Base-by-base conservation (phyloP, 2,888 invertebrate genomes). In the Tiliacea citrago region DNA sequence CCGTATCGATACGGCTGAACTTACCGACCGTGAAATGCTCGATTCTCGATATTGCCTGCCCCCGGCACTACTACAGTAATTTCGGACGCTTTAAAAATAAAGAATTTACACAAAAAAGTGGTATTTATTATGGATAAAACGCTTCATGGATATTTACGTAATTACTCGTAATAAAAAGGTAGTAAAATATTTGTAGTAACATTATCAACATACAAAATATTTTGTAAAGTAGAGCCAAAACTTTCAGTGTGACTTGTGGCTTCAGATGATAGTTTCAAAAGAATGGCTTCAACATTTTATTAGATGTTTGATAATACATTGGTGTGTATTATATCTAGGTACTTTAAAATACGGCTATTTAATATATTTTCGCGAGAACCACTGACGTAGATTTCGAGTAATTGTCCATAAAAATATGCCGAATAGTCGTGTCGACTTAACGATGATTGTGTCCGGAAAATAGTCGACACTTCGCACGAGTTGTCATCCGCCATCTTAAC, bases 21-120 rank as follows among this genome's bases (percentile, higher is more conserved):
- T 95, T 95, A 95, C 95, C 93, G 94, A 95, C 91, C 96, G 96
- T 96, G 96, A 95, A 96, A 96, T 94, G 93, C 91, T 92, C 91
- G 93, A 94, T 89, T 94, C 92, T 91, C 90, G 91, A 94, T 95
- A 94, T 93, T 93, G 92, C 90, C 89, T 86, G 93, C 93, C 92
- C 90, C 90, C 90, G 93, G 93, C 91, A 86, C 87, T 90, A 90
- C 88, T 89, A 88, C 88, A 86, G 86, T 90, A 88, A 92, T 93
- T 94, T 93, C 84, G 91, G 91, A 89, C 88, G 90, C 90, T 92
- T 90, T 90, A 88, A 88, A 88, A 87, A 88, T 86, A 81, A 85
- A 86, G 87, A 88, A 86, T 86, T 86, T 68, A 72, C 73, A 81
- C 77, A 83, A 86, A 86, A 84, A 83, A 75, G n/a, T 66, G 12